phyloP scores from a whole-genome alignment of 2,888 invertebrate species.

The Trissonchulus latispiculum region DNA sequence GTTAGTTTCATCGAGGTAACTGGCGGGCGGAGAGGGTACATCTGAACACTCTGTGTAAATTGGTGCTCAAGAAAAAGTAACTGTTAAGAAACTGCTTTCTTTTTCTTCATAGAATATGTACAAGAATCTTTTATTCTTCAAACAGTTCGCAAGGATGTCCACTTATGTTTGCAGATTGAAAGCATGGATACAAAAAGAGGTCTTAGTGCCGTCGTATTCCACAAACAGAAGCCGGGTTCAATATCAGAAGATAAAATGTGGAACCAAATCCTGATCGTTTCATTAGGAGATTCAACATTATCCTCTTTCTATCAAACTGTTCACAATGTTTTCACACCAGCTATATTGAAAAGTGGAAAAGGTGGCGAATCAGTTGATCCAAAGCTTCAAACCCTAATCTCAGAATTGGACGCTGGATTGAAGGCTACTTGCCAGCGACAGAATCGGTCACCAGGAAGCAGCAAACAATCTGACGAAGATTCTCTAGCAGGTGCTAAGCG shows the following conservation, averaged over 20 bases:
- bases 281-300: slow-evolving; percentile 55
- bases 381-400: slow-evolving; percentile 48
- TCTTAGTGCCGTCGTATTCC: slow-evolving; percentile 46
- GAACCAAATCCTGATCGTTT: slow-evolving; percentile 53
- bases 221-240: slow-evolving; percentile 54
- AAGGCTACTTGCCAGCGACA: slow-evolving; percentile 42
- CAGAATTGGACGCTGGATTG: slow-evolving; percentile 49
- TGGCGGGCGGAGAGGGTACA: no score
- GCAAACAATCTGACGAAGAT: slow-evolving; percentile 10
- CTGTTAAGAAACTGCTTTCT: no score
- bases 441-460: slow-evolving; percentile 21
- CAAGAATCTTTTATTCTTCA: no score
- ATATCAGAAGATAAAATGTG: slow-evolving; percentile 56
- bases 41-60: no score
- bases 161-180: no score
- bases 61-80: no score
- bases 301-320: slow-evolving; percentile 56
- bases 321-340: slow-evolving; percentile 54
- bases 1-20: no score
- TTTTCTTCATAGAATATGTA: no score
- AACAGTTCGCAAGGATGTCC: no score
- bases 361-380: slow-evolving; percentile 47
- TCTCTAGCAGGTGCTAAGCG: no score
- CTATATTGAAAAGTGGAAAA: slow-evolving; percentile 43
- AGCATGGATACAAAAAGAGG: no score